These are phyloP conservation scores for Thripadectes ignobilis DNA, from an alignment of 2,797 vertebrate genomes.

Conservation along the genomic window DNA sequence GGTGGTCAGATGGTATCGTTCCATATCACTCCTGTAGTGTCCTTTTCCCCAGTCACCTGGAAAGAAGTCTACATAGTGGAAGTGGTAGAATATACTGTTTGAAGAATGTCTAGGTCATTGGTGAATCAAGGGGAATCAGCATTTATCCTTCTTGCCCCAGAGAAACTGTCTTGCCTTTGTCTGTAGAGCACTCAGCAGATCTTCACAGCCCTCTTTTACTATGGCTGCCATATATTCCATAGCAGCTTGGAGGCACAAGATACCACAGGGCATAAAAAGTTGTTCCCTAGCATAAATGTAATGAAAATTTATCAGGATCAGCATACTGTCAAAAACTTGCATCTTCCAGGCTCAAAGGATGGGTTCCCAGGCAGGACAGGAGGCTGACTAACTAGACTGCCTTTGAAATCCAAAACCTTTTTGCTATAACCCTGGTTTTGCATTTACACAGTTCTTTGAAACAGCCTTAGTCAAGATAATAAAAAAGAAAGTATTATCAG, in stretches of 20 bases:
- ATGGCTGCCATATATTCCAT: fast-evolving
- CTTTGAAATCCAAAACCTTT: neutral
- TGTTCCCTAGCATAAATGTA: neutral
- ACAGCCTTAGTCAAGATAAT: neutral
- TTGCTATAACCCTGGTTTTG: neutral
- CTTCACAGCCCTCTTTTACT: neutral
- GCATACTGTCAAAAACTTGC: neutral
- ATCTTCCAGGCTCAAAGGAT: neutral
- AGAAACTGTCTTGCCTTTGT: neutral
- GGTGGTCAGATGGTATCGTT: neutral
- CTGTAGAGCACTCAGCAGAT: neutral
- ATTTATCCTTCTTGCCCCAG: neutral
- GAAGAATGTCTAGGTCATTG: neutral
- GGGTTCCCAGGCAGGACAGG: neutral
- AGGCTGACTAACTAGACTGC: neutral
- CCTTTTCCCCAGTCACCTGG: neutral
- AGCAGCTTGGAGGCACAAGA: neutral
- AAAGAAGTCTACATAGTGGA: neutral
- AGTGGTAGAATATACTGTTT: neutral
- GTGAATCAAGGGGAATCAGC: neutral
- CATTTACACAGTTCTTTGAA: neutral
- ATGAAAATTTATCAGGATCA: neutral
- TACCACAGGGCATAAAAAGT: neutral
- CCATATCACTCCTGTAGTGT: neutral
- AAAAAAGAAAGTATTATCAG: neutral